Conservation (phyloP, 2,797 vertebrate species). For the Presbytis comata region DNA sequence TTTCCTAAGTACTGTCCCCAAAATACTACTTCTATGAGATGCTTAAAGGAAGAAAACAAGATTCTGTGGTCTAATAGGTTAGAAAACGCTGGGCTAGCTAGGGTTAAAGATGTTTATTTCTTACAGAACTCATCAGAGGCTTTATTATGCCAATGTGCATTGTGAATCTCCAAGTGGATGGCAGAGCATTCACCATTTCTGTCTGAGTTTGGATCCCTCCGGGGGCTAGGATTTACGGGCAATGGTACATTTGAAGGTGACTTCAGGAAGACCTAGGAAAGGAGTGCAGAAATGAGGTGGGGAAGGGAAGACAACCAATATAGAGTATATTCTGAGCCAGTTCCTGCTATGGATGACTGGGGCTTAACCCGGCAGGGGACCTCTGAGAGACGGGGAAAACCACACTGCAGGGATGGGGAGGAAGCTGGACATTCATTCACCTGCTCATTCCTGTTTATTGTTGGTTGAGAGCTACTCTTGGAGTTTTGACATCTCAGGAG, state of each 20-base stretch:
- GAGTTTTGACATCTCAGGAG: not conserved
- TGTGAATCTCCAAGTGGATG: not conserved
- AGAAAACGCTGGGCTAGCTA: not conserved
- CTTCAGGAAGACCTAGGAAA: not conserved
- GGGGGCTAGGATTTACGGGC: not conserved
- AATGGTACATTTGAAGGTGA: not conserved
- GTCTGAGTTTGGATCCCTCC: not conserved
- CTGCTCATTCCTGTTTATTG: not conserved
- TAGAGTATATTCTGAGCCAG: not conserved
- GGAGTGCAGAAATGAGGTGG: not conserved
- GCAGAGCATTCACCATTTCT: not conserved
- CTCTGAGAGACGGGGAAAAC: not conserved
- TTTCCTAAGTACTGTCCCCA: slow-evolving; percentile 13
- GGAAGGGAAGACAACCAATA: not conserved
- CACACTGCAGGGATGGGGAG: accelerated
- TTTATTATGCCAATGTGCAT: not conserved
- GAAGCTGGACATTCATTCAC: not conserved
- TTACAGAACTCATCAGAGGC: not conserved
- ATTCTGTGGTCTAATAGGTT: not conserved
- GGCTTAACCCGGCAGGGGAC: too few species aligned
- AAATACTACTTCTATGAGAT: not conserved
- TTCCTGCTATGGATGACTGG: not conserved
- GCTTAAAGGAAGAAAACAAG: not conserved
- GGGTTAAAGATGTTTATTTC: not conserved
- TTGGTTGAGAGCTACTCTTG: not conserved